phyloP scores from a whole-genome alignment of 2,113 vertebrate genomes.

The Ciconia boyciana region DNA sequence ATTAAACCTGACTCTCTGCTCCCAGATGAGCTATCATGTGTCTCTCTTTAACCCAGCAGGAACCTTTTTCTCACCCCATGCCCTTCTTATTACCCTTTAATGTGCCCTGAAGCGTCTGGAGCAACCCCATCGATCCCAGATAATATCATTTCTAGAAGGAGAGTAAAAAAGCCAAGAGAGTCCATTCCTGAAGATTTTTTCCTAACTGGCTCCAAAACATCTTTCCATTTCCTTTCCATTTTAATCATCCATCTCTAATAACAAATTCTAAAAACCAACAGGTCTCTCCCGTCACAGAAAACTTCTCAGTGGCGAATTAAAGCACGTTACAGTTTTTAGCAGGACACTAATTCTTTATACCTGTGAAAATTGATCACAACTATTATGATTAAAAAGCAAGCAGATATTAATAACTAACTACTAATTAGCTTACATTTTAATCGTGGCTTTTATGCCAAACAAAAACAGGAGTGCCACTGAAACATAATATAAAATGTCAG shows the following conservation, averaged over 20 bases:
- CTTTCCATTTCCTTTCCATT: slow-evolving; percentile 18
- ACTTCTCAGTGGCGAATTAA: not conserved
- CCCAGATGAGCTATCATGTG: slow-evolving; percentile 77
- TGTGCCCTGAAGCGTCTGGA: slow-evolving; percentile 57
- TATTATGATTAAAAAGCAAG: slow-evolving; percentile 13
- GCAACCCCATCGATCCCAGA: slow-evolving; percentile 11
- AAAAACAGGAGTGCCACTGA: not conserved
- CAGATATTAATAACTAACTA: slow-evolving; percentile 13
- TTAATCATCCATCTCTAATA: not conserved
- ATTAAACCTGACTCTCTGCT: slow-evolving; percentile 80
- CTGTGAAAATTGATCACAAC: not conserved
- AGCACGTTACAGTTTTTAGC: not conserved
- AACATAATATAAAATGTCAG: slow-evolving; percentile 21
- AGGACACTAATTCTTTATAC: not conserved
- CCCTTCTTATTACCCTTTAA: slow-evolving; percentile 77
- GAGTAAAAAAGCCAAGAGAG: not conserved
- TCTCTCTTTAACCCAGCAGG: slow-evolving; percentile 71
- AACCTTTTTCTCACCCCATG: slow-evolving; percentile 80
- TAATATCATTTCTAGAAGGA: not conserved
- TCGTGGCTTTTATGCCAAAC: not conserved
- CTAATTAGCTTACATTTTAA: slow-evolving; percentile 27
- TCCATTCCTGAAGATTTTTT: not conserved
- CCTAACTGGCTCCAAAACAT: not conserved
- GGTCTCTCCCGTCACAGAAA: not conserved
- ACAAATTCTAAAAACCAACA: not conserved